Evolutionary conservation across 1,140 invertebrate genomes (phyloP), one percentile per base, ranked within the genome.

Genomic region (Calosoma granatense): DNA sequence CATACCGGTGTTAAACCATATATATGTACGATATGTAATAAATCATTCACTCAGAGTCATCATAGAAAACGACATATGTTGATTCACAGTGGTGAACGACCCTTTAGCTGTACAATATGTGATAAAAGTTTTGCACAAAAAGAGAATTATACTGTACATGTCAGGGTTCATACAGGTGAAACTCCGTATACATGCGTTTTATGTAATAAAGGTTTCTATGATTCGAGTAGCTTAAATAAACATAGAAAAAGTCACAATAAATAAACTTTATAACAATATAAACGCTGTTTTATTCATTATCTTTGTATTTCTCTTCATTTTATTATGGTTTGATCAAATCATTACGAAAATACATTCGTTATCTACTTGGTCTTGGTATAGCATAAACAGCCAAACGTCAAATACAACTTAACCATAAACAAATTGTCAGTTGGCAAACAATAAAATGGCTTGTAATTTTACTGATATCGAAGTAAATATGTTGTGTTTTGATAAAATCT

Each of bases 401-500:
- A n/a, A n/a, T n/a, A n/a, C n/a, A n/a, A n/a, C n/a, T n/a, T n/a
- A n/a, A n/a, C n/a, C n/a, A n/a, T n/a, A n/a, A n/a, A n/a, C n/a
- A n/a, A n/a, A n/a, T n/a, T n/a, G n/a, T n/a, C n/a, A n/a, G n/a
- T n/a, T n/a, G n/a, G n/a, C n/a, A n/a, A n/a, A n/a, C n/a, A n/a
- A n/a, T n/a, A n/a, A n/a, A n/a, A n/a, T n/a, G n/a, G n/a, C n/a
- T n/a, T n/a, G n/a, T n/a, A n/a, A n/a, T n/a, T n/a, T n/a, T n/a
- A n/a, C n/a, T n/a, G n/a, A n/a, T n/a, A n/a, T n/a, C n/a, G n/a
- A n/a, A n/a, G n/a, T n/a, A n/a, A n/a, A n/a, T n/a, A n/a, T n/a
- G n/a, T n/a, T n/a, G n/a, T n/a, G n/a, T 36, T 61, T 61, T 26
- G 30, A 30, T 11, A 22, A 55, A 30, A 59, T 64, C 1, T 64